Percentiles rank a stretch among this genome's conserved stretches.
Conservation (phyloP, 2,888 invertebrate species). For the Mythimna pallens region DNA sequence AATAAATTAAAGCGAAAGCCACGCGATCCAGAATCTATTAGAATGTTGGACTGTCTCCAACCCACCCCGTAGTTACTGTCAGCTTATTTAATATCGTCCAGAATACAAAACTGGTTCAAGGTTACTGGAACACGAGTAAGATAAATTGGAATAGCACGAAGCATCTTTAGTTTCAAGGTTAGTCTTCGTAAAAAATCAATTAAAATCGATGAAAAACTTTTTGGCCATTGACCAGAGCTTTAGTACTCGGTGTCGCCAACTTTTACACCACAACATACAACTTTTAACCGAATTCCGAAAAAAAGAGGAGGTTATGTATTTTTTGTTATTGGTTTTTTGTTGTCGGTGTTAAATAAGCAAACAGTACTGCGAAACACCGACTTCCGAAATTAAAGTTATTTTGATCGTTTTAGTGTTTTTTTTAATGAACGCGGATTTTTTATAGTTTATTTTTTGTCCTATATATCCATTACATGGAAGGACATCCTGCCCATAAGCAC, state of each 20-base stretch:
- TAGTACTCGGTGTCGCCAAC: background rate
- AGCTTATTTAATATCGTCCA: slow-evolving; percentile 47
- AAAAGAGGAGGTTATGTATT: too few relatives aligned
- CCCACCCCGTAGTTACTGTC: slow-evolving; percentile 44
- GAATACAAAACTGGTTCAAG: slow-evolving; percentile 54
- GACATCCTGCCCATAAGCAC: too few relatives aligned
- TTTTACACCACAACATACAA: too few relatives aligned
- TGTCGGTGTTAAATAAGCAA: too few relatives aligned
- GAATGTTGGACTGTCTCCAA: slow-evolving; percentile 61
- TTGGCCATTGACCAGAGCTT: background rate
- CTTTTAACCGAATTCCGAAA: too few relatives aligned
- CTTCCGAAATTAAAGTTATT: too few relatives aligned
- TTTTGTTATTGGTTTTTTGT: too few relatives aligned
- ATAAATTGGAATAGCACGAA: slow-evolving; percentile 44
- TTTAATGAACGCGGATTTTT: background rate
- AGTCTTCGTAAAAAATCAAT: slow-evolving; percentile 13
- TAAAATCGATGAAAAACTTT: background rate
- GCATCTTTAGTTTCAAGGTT: slow-evolving; percentile 43
- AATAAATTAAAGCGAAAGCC: slow-evolving; percentile 28
- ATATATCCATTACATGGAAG: too few relatives aligned
- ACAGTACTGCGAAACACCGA: too few relatives aligned
- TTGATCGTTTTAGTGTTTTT: too few relatives aligned
- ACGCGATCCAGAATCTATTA: slow-evolving; percentile 51
- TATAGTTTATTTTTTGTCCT: too few relatives aligned
- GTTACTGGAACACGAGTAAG: slow-evolving; percentile 45